Evolutionary conservation across 2,113 vertebrate species (phyloP).

Genomic region (Pitta sordida): DNA sequence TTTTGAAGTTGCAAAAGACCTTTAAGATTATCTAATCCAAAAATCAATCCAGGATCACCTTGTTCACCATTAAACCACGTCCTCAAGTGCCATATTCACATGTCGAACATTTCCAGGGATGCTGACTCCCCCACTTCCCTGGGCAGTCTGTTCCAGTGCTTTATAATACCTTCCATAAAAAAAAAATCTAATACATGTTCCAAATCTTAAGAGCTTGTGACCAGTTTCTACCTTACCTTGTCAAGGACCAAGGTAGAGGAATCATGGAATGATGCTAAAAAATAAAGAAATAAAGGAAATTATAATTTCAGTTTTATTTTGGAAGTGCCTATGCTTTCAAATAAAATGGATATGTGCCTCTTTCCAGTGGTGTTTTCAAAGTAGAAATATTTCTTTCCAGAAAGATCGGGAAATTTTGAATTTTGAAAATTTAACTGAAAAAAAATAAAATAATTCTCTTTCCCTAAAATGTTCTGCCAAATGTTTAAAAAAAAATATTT

Average conservation of each 20-base stretch:
- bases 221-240: background rate
- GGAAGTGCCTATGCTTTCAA: background rate
- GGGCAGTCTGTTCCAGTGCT: background rate
- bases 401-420: background rate
- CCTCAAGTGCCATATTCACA: background rate
- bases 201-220: background rate
- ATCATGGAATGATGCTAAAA: background rate
- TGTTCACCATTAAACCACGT: too few relatives aligned
- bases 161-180: background rate
- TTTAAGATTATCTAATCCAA: background rate
- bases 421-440: background rate
- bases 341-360: background rate
- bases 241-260: background rate
- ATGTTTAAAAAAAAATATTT: background rate
- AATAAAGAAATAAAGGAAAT: background rate
- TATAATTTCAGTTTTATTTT: background rate
- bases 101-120: background rate
- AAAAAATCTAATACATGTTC: background rate
- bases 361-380: background rate
- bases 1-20: background rate
- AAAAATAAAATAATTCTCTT: background rate
- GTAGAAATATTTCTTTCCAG: background rate
- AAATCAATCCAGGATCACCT: rapidly evolving
- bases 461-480: background rate
- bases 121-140: background rate